Evolutionary conservation across 2,888 invertebrate genomes (phyloP), one percentile per base, ranked within the genome.

Genomic region (Xestia ashworthii): DNA sequence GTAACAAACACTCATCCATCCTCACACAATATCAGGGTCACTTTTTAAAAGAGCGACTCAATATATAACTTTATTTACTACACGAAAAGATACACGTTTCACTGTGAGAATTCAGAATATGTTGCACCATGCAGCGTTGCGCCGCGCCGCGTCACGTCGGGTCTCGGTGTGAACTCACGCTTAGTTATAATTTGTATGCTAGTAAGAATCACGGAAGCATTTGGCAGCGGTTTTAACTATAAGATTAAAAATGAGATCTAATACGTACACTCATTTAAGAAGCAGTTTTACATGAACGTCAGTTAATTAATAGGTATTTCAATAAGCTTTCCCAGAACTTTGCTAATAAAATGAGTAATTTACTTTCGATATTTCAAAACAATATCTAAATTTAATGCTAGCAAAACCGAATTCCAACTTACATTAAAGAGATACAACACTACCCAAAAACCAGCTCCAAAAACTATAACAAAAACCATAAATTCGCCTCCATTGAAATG

Each of bases 401-500:
- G 2, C 19, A 19, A 1, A 62, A 16, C 12, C 3, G 25, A 68
- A 19, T 32, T 5, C 14, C 22, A 50, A 3, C n/a, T 19, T 1
- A 50, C 8, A 53, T 53, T 66, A 25, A 9, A 14, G 9, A 53
- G 4, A 66, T 14, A n/a, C n/a, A 53, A 66, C 5, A 65, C 14
- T 38, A 65, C 8, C 22, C 16, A 55, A 76, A 78, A 71, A 78
- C 50, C 9, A 12, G 38, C 38, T 16, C 19, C 38, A 48, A 58
- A 58, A 65, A 74, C 32, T 16, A 71, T 65, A 53, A 83, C 74
- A 74, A 78, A 62, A 64, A 75, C 77, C 32, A 60, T 8, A 60
- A 12, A 78, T 78, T 46, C 62, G 32, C 22, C n/a, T 19, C 65
- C 67, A 82, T 67, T 74, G 48, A 80, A 77, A 83, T 62, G 19